Conservation (phyloP, 2,888 invertebrate species). For the Sinotaia quadrata region DNA sequence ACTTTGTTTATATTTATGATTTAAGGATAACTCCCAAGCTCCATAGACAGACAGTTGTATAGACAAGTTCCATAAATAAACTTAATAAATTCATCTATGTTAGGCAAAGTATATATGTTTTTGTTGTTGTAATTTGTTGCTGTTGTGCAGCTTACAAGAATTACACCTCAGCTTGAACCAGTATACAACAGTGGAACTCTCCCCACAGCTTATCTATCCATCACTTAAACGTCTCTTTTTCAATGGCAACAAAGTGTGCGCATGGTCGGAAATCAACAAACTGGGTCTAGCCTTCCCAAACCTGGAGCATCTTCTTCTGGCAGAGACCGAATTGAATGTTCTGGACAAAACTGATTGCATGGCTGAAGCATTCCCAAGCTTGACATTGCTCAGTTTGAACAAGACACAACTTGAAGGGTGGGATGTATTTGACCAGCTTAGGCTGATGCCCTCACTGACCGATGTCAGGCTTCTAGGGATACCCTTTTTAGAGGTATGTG, state of each 20-base stretch:
- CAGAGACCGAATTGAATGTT: conserved; percentile 62
- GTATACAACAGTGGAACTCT: conserved; percentile 63
- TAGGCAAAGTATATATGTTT: too few species aligned
- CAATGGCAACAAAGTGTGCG: conserved; percentile 87
- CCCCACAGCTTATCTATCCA: conserved; percentile 72
- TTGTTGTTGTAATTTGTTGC: not conserved
- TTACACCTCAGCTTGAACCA: conserved; percentile 93
- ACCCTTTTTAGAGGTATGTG: conserved; percentile 75
- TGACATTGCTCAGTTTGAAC: conserved; percentile 80
- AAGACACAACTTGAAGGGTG: conserved; percentile 87
- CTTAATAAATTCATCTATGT: too few species aligned
- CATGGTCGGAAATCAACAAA: conserved; percentile 87
- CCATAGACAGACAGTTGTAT: too few species aligned
- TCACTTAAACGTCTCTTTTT: conserved; percentile 87
- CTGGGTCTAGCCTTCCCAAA: conserved; percentile 89
- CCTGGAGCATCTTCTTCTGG: conserved; percentile 85
- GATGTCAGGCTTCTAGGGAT: conserved; percentile 88
- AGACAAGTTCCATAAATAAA: too few species aligned
- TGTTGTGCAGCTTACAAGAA: conserved; percentile 81
- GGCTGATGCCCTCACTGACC: conserved; percentile 85
- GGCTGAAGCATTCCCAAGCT: conserved; percentile 76
- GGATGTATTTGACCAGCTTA: conserved; percentile 90
- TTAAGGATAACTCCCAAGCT: too few species aligned
- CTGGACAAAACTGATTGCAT: conserved; percentile 35
- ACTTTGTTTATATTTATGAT: too few species aligned